A percentile compares a stretch with the other conserved stretches of the same genome.
phyloP scores from a whole-genome alignment of 2,888 invertebrate genomes.

The Eupithecia pulchellata region DNA sequence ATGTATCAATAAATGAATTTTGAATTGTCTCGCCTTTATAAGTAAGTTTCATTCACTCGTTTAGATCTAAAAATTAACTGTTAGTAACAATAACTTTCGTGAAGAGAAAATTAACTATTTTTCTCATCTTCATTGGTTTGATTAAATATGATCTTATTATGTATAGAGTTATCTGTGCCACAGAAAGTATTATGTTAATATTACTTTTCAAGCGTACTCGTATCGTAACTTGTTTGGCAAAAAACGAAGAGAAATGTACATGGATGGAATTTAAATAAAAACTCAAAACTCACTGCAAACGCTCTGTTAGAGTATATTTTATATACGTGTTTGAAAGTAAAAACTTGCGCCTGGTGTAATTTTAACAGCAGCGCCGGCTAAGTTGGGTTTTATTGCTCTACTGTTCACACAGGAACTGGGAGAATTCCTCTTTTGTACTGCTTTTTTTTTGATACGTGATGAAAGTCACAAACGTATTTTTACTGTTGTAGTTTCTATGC shows the following conservation, averaged over 20 bases:
- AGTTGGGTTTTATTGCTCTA: slow-evolving; percentile 17
- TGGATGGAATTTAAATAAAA: not conserved
- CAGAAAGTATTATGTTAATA: too few relatives aligned
- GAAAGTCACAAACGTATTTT: slow-evolving; percentile 3
- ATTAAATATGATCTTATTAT: not conserved
- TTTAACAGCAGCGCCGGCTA: slow-evolving; percentile 16
- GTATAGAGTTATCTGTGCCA: not conserved
- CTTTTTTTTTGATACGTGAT: slow-evolving; percentile 5
- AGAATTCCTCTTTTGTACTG: not conserved
- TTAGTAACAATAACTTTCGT: too few relatives aligned
- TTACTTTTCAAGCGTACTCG: not conserved
- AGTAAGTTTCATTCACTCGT: too few relatives aligned
- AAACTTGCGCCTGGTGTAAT: slow-evolving; percentile 16
- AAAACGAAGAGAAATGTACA: not conserved
- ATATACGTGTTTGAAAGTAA: slow-evolving; percentile 11
- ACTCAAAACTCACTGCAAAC: not conserved
- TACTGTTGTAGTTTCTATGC: not conserved
- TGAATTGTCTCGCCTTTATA: too few relatives aligned
- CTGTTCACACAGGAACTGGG: slow-evolving; percentile 14
- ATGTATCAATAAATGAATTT: too few relatives aligned
- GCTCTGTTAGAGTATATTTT: not conserved
- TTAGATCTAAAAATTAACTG: too few relatives aligned
- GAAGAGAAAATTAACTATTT: not conserved
- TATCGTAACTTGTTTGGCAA: not conserved
- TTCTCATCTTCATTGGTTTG: not conserved